Conservation (phyloP, 2,888 invertebrate species). For the Entomobrya multifasciata region DNA sequence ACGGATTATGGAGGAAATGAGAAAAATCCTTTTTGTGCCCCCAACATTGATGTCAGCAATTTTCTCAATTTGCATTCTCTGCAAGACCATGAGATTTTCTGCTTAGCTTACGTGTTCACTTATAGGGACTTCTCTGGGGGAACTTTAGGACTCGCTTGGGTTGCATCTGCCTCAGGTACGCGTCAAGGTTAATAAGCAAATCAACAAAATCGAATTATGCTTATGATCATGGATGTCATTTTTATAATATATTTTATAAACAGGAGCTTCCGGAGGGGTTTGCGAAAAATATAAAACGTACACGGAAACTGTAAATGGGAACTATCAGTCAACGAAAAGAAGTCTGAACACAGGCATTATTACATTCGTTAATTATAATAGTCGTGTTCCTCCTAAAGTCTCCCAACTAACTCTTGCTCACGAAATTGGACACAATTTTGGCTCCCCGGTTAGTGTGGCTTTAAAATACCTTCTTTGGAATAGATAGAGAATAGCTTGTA, state of each 20-base stretch:
- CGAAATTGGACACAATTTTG: conserved; percentile 99
- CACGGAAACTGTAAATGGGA: conserved; percentile 96
- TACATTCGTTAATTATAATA: conserved; percentile 99
- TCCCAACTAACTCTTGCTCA: conserved; percentile 98
- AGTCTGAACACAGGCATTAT: conserved; percentile 99
- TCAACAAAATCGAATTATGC: too few species aligned
- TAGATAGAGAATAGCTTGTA: too few species aligned
- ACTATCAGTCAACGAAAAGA: conserved; percentile 94
- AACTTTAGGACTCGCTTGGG: conserved; percentile 99
- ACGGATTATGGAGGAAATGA: conserved; percentile 85
- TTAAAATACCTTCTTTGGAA: not conserved
- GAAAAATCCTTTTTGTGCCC: conserved; percentile 94
- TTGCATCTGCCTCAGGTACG: conserved; percentile 92
- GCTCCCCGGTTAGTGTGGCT: conserved; percentile 91
- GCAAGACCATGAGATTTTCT: conserved; percentile 98
- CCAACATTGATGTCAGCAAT: conserved; percentile 99
- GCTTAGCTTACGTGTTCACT: conserved; percentile 99
- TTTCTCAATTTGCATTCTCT: conserved; percentile 98
- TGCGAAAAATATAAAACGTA: conserved; percentile 99
- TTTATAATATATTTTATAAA: not conserved
- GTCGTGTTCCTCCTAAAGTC: conserved; percentile 97
- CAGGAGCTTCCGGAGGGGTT: conserved; percentile 98
- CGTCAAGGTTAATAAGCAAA: not conserved
- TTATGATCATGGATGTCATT: too few species aligned
- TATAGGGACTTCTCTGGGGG: conserved; percentile 99